These are phyloP conservation scores for Eristalis pertinax DNA, from an alignment of 2,888 invertebrate genomes.

Conservation along the genomic window DNA sequence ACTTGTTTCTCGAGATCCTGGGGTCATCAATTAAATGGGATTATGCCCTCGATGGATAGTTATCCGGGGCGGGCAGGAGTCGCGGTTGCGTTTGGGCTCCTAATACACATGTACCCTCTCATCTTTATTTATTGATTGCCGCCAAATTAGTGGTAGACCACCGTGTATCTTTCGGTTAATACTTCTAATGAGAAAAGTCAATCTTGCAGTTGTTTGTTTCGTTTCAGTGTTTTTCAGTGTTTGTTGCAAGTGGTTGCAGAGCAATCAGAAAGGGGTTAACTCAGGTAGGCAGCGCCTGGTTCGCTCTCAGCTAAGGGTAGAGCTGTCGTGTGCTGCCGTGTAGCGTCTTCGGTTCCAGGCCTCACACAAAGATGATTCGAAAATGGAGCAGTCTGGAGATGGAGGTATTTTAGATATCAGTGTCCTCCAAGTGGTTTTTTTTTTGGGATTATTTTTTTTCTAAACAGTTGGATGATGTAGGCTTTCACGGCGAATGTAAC, in stretches of 20 bases:
- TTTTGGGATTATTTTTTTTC: too few species aligned
- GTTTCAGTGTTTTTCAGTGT: background rate
- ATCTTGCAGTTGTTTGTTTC: background rate
- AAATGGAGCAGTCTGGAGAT: background rate
- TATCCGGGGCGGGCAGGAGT: conserved; percentile 21
- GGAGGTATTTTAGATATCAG: too few species aligned
- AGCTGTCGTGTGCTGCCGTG: background rate
- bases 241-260: background rate
- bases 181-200: conserved; percentile 33
- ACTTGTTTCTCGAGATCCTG: conserved; percentile 55
- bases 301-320: background rate
- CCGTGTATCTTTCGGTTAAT: conserved; percentile 48
- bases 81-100: conserved; percentile 1
- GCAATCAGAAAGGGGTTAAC: background rate
- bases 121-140: conserved; percentile 64
- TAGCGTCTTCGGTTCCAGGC: background rate
- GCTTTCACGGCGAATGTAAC: too few species aligned
- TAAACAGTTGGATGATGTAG: too few species aligned
- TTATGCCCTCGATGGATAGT: conserved; percentile 62
- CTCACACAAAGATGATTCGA: background rate
- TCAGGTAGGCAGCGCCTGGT: background rate
- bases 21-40: conserved; percentile 71
- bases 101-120: conserved; percentile 24
- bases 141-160: conserved; percentile 67
- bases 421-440: too few species aligned